Conservation (phyloP, 1,140 invertebrate genomes). For the Hypsibius dujardini region DNA sequence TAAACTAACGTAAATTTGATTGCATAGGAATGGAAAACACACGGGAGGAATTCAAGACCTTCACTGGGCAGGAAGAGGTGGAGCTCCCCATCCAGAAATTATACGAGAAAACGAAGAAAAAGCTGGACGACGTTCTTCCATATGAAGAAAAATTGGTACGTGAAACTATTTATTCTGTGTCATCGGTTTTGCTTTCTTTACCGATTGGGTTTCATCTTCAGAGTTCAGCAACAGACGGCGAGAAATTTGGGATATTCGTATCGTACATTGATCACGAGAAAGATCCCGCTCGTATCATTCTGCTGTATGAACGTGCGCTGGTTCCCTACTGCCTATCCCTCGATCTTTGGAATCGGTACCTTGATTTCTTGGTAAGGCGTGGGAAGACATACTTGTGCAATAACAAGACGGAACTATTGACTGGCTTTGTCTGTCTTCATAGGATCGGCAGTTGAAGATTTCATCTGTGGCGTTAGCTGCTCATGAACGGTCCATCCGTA, state of each 20-base stretch:
- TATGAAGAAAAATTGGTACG: slow-evolving; percentile 43
- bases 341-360: slow-evolving; percentile 45
- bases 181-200: slow-evolving; percentile 24
- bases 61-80: slow-evolving; percentile 33
- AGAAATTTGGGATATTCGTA: slow-evolving; percentile 38
- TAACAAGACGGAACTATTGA: background rate
- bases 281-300: slow-evolving; percentile 40
- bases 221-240: too few species aligned
- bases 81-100: slow-evolving; percentile 31
- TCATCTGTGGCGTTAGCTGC: slow-evolving; percentile 33
- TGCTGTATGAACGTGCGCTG: slow-evolving; percentile 44
- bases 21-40: slow-evolving; percentile 40
- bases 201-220: too few species aligned
- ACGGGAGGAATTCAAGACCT: slow-evolving; percentile 39
- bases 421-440: slow-evolving; percentile 18
- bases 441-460: slow-evolving; percentile 39
- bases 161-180: slow-evolving; percentile 19
- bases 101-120: slow-evolving; percentile 39
- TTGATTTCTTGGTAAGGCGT: slow-evolving; percentile 38
- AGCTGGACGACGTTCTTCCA: slow-evolving; percentile 37
- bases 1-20: too few species aligned
- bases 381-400: background rate
- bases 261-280: slow-evolving; percentile 43
- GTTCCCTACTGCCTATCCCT: slow-evolving; percentile 40
- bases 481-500: slow-evolving; percentile 41